A percentile compares a stretch with the other conserved stretches of the same genome.
phyloP scores from a whole-genome alignment of 2,888 invertebrate species.

The Lordiphosa andalusiaca region DNA sequence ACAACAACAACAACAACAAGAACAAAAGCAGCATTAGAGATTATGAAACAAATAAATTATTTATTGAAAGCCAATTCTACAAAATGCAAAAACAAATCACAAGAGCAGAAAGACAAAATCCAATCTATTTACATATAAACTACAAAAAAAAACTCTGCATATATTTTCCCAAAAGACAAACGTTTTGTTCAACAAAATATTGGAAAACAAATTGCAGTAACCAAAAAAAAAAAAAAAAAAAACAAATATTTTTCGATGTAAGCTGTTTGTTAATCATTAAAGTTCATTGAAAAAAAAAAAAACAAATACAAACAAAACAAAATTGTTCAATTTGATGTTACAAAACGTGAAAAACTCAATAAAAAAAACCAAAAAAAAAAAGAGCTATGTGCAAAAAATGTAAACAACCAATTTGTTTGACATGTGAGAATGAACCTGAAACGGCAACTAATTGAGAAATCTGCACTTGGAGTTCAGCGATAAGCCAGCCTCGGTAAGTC shows the following conservation, averaged over 20 bases:
- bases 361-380: constrained; percentile 32
- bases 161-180: constrained; percentile 28
- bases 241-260: constrained; percentile 66
- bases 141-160: constrained; percentile 4
- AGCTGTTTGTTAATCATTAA: constrained; percentile 58
- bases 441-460: too few relatives aligned
- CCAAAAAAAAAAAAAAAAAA: constrained; percentile 6
- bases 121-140: constrained; percentile 61
- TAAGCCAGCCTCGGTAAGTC: too few relatives aligned
- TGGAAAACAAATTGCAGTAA: constrained; percentile 7
- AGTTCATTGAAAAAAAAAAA: constrained; percentile 22
- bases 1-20: constrained; percentile 30
- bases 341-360: constrained; percentile 60
- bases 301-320: constrained; percentile 5
- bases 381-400: constrained; percentile 21
- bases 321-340: constrained; percentile 75
- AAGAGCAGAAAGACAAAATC: constrained; percentile 36
- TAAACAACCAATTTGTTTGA: not conserved
- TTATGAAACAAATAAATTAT: constrained; percentile 32
- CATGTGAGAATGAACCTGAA: not conserved
- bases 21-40: constrained; percentile 12
- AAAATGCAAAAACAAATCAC: constrained; percentile 20
- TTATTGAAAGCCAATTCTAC: constrained; percentile 52
- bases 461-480: too few relatives aligned
- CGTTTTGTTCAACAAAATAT: constrained; percentile 12